Evolutionary conservation across 2,113 vertebrate species (phyloP).

Genomic region (Ploceus nigricollis): DNA sequence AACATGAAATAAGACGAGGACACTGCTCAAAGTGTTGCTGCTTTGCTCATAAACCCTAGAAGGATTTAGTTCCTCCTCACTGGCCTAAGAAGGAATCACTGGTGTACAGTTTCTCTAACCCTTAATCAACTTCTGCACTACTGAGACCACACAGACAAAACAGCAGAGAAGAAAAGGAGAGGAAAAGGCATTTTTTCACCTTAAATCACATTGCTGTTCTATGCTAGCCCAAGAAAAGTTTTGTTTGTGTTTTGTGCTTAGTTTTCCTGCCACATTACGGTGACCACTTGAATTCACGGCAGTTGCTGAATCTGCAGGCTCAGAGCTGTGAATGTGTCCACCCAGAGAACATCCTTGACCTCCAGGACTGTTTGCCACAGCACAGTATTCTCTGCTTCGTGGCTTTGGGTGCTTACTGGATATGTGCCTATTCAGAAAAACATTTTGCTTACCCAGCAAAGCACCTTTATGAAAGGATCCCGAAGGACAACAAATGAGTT

Average conservation of each 20-base stretch:
- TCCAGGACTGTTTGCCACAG: background rate
- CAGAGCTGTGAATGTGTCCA: background rate
- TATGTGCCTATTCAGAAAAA: background rate
- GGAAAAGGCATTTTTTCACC: background rate
- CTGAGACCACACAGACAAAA: background rate
- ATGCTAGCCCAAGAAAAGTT: background rate
- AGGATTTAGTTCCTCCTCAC: background rate
- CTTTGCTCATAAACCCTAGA: background rate
- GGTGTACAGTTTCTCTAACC: background rate
- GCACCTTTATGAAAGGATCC: background rate
- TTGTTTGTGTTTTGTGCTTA: background rate
- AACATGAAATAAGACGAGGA: background rate
- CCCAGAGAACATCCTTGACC: background rate
- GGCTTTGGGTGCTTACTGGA: background rate
- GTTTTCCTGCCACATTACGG: background rate
- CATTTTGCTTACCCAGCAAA: background rate
- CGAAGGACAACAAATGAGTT: background rate
- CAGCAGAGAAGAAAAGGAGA: background rate
- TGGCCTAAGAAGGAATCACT: fast-evolving
- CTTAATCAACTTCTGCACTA: background rate
- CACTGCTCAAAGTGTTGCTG: background rate
- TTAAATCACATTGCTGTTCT: background rate
- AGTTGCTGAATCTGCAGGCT: background rate
- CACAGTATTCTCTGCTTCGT: background rate
- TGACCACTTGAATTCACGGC: background rate